Percentiles rank a stretch among this genome's conserved stretches.
These are phyloP conservation scores for Mnemiopsis leidyi DNA, from an alignment of 37 sponge, comb jelly and placozoan species.

Conservation along the genomic window DNA sequence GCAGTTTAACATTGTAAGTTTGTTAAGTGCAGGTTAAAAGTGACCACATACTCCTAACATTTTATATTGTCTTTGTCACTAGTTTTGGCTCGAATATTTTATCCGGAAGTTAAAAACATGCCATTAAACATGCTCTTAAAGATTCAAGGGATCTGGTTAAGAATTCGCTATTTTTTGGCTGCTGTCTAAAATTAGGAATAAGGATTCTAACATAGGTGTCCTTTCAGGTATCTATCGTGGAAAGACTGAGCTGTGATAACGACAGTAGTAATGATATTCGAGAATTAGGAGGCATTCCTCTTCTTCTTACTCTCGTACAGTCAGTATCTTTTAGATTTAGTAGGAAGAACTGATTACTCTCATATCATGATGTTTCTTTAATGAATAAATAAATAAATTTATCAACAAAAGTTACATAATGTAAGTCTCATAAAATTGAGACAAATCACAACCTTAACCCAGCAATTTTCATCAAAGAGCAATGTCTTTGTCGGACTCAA, in stretches of 20 bases:
- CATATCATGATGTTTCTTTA: too few species aligned
- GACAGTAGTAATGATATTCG: slow-evolving; percentile 73
- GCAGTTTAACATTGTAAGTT: slow-evolving; percentile 48
- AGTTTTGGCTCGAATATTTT: too few species aligned
- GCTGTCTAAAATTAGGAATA: too few species aligned
- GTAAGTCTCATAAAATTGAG: slow-evolving; percentile 41
- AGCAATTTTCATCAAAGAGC: neutral
- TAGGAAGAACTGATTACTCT: neutral
- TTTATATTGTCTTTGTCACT: too few species aligned
- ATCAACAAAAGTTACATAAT: neutral
- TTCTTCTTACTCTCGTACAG: slow-evolving; percentile 72
- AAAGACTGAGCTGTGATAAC: slow-evolving; percentile 68
- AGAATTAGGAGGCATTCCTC: slow-evolving; percentile 77
- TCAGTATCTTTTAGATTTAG: slow-evolving; percentile 55
- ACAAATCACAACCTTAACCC: neutral
- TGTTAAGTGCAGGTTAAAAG: too few species aligned
- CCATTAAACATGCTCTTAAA: too few species aligned
- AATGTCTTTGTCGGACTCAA: neutral
- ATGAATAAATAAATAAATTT: neutral
- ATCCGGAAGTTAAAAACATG: too few species aligned
- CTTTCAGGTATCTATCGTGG: slow-evolving; percentile 71
- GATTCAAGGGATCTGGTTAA: too few species aligned
- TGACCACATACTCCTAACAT: too few species aligned
- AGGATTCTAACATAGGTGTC: too few species aligned
- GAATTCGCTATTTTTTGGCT: too few species aligned